Percentiles rank a stretch among this genome's conserved stretches.
These are phyloP conservation scores for Toxonevra muliebris DNA, from an alignment of 2,888 invertebrate species.

Conservation along the genomic window DNA sequence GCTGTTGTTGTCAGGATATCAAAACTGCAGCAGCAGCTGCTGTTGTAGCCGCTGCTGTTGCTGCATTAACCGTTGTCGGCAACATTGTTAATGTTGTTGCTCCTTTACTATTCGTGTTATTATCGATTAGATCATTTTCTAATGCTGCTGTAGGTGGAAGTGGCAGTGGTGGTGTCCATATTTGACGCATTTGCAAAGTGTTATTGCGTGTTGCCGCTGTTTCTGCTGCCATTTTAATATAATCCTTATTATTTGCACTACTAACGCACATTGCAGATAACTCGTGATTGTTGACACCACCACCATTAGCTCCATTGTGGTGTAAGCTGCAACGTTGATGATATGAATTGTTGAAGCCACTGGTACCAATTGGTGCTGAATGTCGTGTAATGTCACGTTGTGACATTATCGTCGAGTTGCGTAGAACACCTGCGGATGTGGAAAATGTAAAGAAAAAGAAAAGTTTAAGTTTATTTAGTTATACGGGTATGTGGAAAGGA, in stretches of 20 bases:
- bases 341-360: constrained; percentile 30
- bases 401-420: constrained; percentile 48
- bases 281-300: constrained; percentile 39
- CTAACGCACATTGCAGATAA: constrained; percentile 32
- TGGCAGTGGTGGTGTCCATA: constrained; percentile 28
- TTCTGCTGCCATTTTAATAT: constrained; percentile 22
- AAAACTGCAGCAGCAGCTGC: constrained; percentile 16
- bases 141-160: constrained; percentile 9
- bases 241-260: constrained; percentile 35
- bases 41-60: constrained; percentile 30
- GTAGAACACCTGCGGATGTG: constrained; percentile 50
- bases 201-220: constrained; percentile 20
- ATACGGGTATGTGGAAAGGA: neutral
- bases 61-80: constrained; percentile 38
- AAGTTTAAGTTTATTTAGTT: neutral
- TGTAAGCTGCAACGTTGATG: constrained; percentile 38
- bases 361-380: constrained; percentile 45
- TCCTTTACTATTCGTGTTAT: constrained; percentile 27
- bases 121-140: constrained; percentile 28
- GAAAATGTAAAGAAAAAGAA: constrained; percentile 2
- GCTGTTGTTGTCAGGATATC: constrained; percentile 39
- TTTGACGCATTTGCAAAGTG: constrained; percentile 29
- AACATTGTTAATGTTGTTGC: constrained; percentile 30
- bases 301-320: neutral
- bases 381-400: constrained; percentile 46